These are phyloP conservation scores for Helleia helle DNA, from an alignment of 2,888 invertebrate genomes.

Conservation along the genomic window DNA sequence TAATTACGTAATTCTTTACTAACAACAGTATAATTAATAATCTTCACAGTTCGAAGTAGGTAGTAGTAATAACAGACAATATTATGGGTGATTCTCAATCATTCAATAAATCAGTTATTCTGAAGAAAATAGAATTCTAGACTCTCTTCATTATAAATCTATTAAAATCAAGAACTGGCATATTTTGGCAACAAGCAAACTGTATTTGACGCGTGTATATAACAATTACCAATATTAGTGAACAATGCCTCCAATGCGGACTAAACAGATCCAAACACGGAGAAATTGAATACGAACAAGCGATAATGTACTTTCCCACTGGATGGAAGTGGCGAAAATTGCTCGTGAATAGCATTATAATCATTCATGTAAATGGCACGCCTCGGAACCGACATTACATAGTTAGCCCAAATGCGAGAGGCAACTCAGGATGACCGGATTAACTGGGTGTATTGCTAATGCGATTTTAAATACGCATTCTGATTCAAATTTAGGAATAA, in stretches of 20 bases:
- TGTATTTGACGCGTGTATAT: constrained; percentile 8
- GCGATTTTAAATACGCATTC: constrained; percentile 32
- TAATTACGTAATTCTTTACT: too few relatives aligned
- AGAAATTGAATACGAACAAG: constrained; percentile 27
- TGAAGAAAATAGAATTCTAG: too few relatives aligned
- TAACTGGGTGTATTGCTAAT: constrained; percentile 42
- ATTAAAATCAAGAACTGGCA: too few relatives aligned
- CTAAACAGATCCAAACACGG: constrained; percentile 45
- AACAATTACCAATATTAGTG: constrained; percentile 41
- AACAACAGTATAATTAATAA: too few relatives aligned
- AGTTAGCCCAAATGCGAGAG: constrained; percentile 48
- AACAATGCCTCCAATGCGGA: constrained; percentile 48
- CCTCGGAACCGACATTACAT: constrained; percentile 49
- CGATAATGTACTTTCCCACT: constrained; percentile 29
- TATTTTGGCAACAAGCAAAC: constrained; percentile 6
- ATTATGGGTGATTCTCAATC: too few relatives aligned
- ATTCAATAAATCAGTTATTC: too few relatives aligned
- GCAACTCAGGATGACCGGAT: constrained; percentile 48
- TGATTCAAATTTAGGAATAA: neutral
- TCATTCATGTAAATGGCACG: constrained; percentile 63
- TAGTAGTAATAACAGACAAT: too few relatives aligned
- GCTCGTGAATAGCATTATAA: constrained; percentile 44
- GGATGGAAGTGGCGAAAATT: constrained; percentile 28
- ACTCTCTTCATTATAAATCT: too few relatives aligned
- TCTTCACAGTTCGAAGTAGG: too few relatives aligned